Conservation (phyloP, 1,140 invertebrate genomes). For the Drosophila nasuta region DNA sequence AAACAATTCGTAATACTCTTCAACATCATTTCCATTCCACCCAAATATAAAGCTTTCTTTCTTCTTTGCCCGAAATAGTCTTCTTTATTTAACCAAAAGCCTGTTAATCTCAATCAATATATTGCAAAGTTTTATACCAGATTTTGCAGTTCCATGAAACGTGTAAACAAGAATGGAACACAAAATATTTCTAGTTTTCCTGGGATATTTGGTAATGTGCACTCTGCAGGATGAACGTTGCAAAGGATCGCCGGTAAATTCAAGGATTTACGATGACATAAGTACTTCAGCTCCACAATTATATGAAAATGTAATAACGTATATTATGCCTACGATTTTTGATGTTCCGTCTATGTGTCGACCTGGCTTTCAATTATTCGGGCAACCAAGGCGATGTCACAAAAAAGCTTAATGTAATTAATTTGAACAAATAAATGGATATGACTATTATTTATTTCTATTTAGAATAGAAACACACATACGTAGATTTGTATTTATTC, state of each 20-base stretch:
- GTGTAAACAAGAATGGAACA: constrained; percentile 2
- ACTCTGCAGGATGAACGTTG: neutral
- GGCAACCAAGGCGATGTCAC: neutral
- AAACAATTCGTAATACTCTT: neutral
- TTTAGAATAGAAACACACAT: too few relatives aligned
- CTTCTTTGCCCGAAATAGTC: too few relatives aligned
- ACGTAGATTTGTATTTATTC: too few relatives aligned
- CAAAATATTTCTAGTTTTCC: neutral
- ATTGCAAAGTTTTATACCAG: too few relatives aligned
- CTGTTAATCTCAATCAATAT: too few relatives aligned
- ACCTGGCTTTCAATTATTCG: neutral
- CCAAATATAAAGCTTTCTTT: neutral
- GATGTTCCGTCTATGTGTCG: neutral
- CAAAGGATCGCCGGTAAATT: neutral
- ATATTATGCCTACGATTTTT: neutral
- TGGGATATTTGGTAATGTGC: neutral
- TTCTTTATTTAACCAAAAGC: too few relatives aligned
- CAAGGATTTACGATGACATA: neutral
- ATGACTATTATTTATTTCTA: too few relatives aligned
- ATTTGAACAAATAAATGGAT: neutral
- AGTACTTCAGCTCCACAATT: neutral
- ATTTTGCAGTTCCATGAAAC: too few relatives aligned
- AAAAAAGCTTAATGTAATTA: constrained; percentile 1
- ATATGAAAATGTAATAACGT: neutral
- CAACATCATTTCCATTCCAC: neutral